These are phyloP conservation scores for Sesamia nonagrioides DNA, from an alignment of 1,140 invertebrate genomes.

Conservation along the genomic window DNA sequence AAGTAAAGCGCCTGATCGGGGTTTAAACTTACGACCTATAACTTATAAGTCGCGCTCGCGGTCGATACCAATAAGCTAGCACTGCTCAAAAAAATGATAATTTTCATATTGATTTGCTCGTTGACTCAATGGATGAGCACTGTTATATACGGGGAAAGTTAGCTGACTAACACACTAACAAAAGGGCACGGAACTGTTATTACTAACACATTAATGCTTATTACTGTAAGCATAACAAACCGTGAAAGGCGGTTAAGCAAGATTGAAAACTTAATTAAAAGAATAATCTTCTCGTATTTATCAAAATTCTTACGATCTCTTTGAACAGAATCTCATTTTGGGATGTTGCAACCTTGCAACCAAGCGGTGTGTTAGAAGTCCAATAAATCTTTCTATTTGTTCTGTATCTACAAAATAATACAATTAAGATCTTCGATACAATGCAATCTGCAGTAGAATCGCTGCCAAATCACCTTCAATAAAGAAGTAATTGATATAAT, in stretches of 20 bases:
- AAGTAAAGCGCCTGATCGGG: too few relatives aligned
- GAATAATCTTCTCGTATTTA: slow-evolving; percentile 30
- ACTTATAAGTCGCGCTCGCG: too few relatives aligned
- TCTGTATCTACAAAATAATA: slow-evolving; percentile 42
- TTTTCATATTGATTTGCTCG: too few relatives aligned
- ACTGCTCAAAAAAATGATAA: too few relatives aligned
- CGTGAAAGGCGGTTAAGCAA: background rate
- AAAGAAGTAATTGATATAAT: slow-evolving; percentile 55
- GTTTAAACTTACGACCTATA: too few relatives aligned
- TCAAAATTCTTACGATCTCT: slow-evolving; percentile 7
- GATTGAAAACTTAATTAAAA: slow-evolving; percentile 9
- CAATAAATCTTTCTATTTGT: slow-evolving; percentile 13
- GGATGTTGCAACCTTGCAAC: slow-evolving; percentile 23
- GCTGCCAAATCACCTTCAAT: slow-evolving; percentile 54
- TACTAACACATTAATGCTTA: too few relatives aligned
- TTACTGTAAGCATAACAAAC: background rate
- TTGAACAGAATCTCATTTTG: slow-evolving; percentile 12
- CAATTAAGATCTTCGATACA: slow-evolving; percentile 45
- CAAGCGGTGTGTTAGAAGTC: background rate
- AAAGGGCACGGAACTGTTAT: too few relatives aligned
- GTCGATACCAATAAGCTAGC: too few relatives aligned
- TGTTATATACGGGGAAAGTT: too few relatives aligned
- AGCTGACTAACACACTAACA: too few relatives aligned
- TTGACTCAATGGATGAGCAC: too few relatives aligned
- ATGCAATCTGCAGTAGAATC: slow-evolving; percentile 34